Evolutionary conservation across 2,888 invertebrate species (phyloP).

Genomic region (Diogma glabrata): DNA sequence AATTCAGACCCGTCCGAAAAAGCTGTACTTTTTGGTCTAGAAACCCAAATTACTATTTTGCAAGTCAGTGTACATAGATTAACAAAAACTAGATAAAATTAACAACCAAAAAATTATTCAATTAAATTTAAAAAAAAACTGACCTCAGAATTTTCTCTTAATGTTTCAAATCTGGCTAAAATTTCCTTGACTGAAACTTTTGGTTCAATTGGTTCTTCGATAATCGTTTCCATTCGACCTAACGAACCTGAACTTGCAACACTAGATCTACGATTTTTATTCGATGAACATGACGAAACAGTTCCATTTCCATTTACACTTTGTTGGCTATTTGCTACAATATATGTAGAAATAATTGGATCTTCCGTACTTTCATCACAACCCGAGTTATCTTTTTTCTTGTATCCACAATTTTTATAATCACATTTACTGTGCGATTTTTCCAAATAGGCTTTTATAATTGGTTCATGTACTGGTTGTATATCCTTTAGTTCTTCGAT

Average conservation of each 20-base stretch:
- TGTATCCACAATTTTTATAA: conserved; percentile 18
- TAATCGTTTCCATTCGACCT: conserved; percentile 69
- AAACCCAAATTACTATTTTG: too few relatives aligned
- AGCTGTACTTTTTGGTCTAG: too few relatives aligned
- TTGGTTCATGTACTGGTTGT: conserved; percentile 13
- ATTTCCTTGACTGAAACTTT: conserved; percentile 76
- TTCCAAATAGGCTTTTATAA: conserved; percentile 19
- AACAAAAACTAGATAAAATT: too few relatives aligned
- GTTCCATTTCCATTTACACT: conserved; percentile 11
- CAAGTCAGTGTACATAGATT: too few relatives aligned
- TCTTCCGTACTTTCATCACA: conserved; percentile 5
- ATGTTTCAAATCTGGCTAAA: conserved; percentile 66
- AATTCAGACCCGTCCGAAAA: too few relatives aligned
- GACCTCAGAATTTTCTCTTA: conserved; percentile 23
- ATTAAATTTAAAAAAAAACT: too few relatives aligned
- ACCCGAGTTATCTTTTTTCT: conserved; percentile 12
- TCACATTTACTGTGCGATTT: conserved; percentile 19
- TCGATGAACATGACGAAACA: conserved; percentile 14
- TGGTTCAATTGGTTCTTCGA: conserved; percentile 64
- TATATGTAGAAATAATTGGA: conserved; percentile 20
- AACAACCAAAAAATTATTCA: too few relatives aligned
- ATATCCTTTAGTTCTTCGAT: conserved; percentile 32
- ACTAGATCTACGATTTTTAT: conserved; percentile 30
- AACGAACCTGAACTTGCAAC: conserved; percentile 40
- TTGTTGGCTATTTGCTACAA: not conserved